A percentile compares a stretch with the other conserved stretches of the same genome.
phyloP scores from a whole-genome alignment of 2,113 vertebrate genomes.

The Paralichthys olivaceus region DNA sequence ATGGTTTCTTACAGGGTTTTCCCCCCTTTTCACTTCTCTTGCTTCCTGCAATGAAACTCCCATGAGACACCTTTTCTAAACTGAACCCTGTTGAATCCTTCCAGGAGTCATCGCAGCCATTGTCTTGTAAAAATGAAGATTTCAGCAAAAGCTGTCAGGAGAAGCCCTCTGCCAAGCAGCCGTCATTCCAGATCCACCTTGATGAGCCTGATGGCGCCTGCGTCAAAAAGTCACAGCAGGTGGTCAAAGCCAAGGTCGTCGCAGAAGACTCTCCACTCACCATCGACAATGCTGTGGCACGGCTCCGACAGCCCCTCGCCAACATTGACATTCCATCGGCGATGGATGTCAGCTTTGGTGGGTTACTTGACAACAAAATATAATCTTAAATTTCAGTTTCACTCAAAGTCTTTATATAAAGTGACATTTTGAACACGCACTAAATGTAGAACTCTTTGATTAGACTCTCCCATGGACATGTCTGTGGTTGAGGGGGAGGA shows the following conservation, averaged over 20 bases:
- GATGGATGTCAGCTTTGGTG: slow-evolving; percentile 91
- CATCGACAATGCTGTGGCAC: slow-evolving; percentile 78
- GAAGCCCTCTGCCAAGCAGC: slow-evolving; percentile 76
- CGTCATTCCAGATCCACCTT: slow-evolving; percentile 80
- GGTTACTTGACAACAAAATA: no score
- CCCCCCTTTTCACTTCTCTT: no score
- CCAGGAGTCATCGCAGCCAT: slow-evolving; percentile 74
- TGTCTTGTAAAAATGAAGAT: slow-evolving; percentile 81
- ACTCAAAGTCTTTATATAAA: no score
- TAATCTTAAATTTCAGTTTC: not conserved
- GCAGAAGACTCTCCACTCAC: slow-evolving; percentile 67
- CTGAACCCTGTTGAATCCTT: not conserved
- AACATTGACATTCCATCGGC: slow-evolving; percentile 80
- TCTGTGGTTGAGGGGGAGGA: slow-evolving; percentile 89
- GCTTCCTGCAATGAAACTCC: no score
- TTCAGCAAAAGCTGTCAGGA: slow-evolving; percentile 70
- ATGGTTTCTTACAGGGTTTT: no score
- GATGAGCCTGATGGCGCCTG: slow-evolving; percentile 86
- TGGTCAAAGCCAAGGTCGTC: slow-evolving; percentile 49
- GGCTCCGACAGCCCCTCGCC: slow-evolving; percentile 87
- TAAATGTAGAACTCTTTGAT: slow-evolving; percentile 18
- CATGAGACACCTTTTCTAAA: not conserved
- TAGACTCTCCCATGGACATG: slow-evolving; percentile 96
- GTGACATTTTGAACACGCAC: not conserved
- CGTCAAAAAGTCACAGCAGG: slow-evolving; percentile 56